These are phyloP conservation scores for Telmatochromis sp. DNA, from an alignment of 2,113 vertebrate species.

Conservation along the genomic window DNA sequence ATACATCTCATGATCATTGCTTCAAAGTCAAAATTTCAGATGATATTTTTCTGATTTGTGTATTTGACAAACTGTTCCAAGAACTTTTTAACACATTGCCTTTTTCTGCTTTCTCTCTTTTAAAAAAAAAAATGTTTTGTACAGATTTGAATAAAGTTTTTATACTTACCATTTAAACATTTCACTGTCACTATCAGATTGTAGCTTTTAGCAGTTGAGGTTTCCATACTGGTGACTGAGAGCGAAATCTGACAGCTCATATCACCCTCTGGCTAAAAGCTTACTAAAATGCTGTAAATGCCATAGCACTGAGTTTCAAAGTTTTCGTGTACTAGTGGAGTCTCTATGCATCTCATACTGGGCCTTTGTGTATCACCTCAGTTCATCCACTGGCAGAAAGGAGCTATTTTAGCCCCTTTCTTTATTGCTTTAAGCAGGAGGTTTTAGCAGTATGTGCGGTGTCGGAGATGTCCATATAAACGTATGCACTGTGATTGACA, in stretches of 20 bases:
- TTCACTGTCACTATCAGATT: background rate
- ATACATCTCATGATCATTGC: background rate
- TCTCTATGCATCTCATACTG: background rate
- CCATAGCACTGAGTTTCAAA: background rate
- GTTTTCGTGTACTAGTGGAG: background rate
- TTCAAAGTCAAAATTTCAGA: background rate
- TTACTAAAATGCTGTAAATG: background rate
- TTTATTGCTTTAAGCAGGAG: background rate
- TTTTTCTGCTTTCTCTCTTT: background rate
- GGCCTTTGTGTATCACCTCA: background rate
- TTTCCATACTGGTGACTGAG: background rate
- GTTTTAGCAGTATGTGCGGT: background rate
- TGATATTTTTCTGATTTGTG: background rate
- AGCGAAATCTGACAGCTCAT: background rate
- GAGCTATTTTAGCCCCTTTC: background rate
- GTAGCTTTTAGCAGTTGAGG: background rate
- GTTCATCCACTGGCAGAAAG: background rate
- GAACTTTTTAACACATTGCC: background rate
- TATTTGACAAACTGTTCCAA: background rate
- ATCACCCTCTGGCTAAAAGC: background rate
- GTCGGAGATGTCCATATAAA: background rate
- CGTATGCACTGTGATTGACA: background rate
- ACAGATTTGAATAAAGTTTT: background rate
- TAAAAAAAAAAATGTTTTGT: rapidly evolving
- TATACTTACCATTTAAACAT: background rate